Evolutionary conservation across 2,888 invertebrate species (phyloP), one percentile per base, ranked within the genome.

Genomic region (Andrena bucephala): DNA sequence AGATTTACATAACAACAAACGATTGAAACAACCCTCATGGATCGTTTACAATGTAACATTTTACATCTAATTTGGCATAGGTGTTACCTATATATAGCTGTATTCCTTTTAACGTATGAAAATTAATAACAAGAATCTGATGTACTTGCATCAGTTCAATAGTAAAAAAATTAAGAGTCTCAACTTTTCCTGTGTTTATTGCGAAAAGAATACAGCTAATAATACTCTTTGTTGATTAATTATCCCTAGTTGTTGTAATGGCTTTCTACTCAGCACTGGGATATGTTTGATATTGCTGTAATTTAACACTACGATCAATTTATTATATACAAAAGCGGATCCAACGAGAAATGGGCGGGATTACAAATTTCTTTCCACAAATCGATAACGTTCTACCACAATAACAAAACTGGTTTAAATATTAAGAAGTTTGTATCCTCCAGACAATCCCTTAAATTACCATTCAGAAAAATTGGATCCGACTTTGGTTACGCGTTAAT

Each of bases 251-350:
- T 65, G 68, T 16, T 65, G 54, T 67, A 50, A 57, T n/a, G 62
- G 70, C 27, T 8, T 74, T 74, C 70, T 82, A 84, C 66, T 85
- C 70, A 65, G 71, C 54, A 87, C 73, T 63, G 33, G 63, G 89
- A 89, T 89, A 89, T 89, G 89, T 89, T 83, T 83, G 69, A 83
- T 88, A 89, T 89, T 89, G 89, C 89, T 87, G 84, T 72, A 76
- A 81, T 78, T 78, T 69, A 77, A 77, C 63, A 59, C 76, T 80
- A 77, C 48, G 27, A 77, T 78, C 60, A 62, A 68, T 27, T 68
- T 82, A 20, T 73, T 68, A 66, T 71, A 31, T 24, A 42, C 20
- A 59, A 57, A 13, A 66, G 48, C 48, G 27, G 33, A 33, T 66
- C 42, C 24, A 16, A 24, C 68, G 63, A 33, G 36, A 27, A 59